Evolutionary conservation across 2,113 vertebrate genomes (phyloP).

Genomic region (Benitochromis conjunctus): DNA sequence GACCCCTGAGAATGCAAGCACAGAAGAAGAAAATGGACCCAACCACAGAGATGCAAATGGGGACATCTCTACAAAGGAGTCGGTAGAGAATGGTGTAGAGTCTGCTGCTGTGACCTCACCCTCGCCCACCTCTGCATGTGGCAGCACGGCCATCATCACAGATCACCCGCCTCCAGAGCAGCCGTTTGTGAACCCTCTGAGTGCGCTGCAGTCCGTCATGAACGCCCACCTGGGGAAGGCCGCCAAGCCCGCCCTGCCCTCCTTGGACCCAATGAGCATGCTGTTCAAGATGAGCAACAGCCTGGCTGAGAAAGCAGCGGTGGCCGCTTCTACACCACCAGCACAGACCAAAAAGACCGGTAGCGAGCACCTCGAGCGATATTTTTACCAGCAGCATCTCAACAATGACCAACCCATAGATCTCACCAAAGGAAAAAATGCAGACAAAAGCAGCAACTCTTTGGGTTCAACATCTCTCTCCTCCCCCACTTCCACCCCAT

Average conservation of each 20-base stretch:
- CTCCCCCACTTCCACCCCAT: slow-evolving; percentile 86
- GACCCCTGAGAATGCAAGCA: slow-evolving; percentile 78
- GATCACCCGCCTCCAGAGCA: slow-evolving; percentile 96
- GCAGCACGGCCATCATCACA: slow-evolving; percentile 95
- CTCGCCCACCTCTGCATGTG: slow-evolving; percentile 72
- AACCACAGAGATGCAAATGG: slow-evolving; percentile 79
- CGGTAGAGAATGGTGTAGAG: slow-evolving; percentile 86
- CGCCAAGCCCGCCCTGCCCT: slow-evolving; percentile 91
- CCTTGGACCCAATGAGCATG: slow-evolving; percentile 99
- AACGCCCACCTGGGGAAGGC: slow-evolving; percentile 98
- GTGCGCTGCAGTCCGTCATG: slow-evolving; percentile 98
- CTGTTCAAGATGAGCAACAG: slow-evolving; percentile 99
- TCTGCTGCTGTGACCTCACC: slow-evolving; percentile 73
- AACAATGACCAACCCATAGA: slow-evolving; percentile 97
- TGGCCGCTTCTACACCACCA: slow-evolving; percentile 86
- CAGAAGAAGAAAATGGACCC: slow-evolving; percentile 64
- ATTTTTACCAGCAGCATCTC: slow-evolving; percentile 89
- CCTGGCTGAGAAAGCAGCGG: slow-evolving; percentile 93
- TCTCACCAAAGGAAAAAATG: slow-evolving; percentile 95
- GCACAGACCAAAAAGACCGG: slow-evolving; percentile 86
- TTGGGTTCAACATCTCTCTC: slow-evolving; percentile 88
- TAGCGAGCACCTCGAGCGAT: slow-evolving; percentile 90
- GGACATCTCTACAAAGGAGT: slow-evolving; percentile 76
- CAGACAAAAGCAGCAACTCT: slow-evolving; percentile 76
- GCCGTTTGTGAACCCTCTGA: slow-evolving; percentile 96